phyloP scores from a whole-genome alignment of 2,797 vertebrate genomes.

The Sebastes nivosus region DNA sequence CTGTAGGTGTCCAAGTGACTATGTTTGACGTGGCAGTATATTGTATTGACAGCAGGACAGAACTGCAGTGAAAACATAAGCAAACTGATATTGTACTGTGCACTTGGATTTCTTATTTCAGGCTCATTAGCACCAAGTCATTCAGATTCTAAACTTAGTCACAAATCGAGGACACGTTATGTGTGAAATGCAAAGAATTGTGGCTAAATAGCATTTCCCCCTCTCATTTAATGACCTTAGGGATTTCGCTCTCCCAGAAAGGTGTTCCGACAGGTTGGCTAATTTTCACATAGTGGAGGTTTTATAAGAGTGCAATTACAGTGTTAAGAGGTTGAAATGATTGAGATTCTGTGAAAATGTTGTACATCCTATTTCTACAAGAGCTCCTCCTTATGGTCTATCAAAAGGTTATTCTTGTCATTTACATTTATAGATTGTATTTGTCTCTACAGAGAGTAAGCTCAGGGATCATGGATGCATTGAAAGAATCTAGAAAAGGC shows the following conservation, averaged over 20 bases:
- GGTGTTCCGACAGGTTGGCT: neutral
- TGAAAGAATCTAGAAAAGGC: conserved; percentile 85
- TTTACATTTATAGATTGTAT: conserved; percentile 11
- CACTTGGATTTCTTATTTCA: neutral
- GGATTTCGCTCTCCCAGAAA: neutral
- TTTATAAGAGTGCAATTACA: neutral
- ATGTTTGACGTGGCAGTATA: neutral
- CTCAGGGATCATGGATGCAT: conserved; percentile 85
- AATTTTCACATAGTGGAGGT: neutral
- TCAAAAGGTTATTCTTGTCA: neutral
- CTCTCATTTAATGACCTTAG: conserved; percentile 1
- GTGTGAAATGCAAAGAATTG: neutral
- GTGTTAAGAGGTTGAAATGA: neutral
- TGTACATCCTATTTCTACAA: neutral
- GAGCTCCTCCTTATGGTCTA: neutral
- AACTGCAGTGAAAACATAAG: neutral
- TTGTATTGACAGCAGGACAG: neutral
- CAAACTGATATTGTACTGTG: neutral
- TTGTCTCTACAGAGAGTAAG: conserved; percentile 85
- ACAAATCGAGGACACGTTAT: neutral
- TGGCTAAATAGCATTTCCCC: neutral
- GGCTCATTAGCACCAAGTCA: neutral
- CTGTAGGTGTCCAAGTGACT: neutral
- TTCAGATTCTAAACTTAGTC: neutral
- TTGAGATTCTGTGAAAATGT: neutral